These are phyloP conservation scores for Mermis nigrescens DNA, from an alignment of 2,888 invertebrate genomes.

Conservation along the genomic window DNA sequence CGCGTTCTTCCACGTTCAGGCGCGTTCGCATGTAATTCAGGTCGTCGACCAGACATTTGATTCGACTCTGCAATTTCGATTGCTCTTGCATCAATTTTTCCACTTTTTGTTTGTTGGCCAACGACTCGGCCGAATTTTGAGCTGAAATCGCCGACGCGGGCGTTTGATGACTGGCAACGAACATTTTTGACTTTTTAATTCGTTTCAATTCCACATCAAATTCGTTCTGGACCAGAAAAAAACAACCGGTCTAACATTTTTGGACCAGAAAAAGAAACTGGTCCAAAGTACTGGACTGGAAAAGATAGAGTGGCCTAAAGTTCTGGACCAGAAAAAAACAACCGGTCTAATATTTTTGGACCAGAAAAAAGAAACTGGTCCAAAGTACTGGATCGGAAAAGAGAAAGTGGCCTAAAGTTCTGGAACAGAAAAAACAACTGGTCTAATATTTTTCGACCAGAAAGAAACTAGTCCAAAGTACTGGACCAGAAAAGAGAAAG, in stretches of 20 bases:
- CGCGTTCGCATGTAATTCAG: neutral
- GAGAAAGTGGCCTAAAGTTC: too few species aligned
- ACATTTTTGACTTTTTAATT: neutral
- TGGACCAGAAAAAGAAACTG: too few species aligned
- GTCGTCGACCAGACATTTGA: neutral
- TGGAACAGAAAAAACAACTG: slow-evolving; percentile 1
- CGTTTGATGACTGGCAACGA: neutral
- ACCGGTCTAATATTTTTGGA: too few species aligned
- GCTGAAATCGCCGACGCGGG: neutral
- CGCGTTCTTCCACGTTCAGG: neutral
- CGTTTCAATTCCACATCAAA: slow-evolving; percentile 11
- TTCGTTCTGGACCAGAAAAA: slow-evolving; percentile 3
- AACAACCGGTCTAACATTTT: too few species aligned
- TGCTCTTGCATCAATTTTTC: neutral
- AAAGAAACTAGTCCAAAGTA: too few species aligned
- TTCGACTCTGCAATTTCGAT: neutral
- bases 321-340: slow-evolving; percentile 1
- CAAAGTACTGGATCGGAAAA: too few species aligned
- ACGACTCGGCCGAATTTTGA: neutral
- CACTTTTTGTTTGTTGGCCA: neutral
- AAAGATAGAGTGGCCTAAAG: too few species aligned
- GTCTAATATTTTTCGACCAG: too few species aligned
- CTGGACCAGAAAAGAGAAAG: too few species aligned
- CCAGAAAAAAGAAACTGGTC: too few species aligned
- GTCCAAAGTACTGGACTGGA: too few species aligned